Evolutionary conservation across 2,888 invertebrate species (phyloP), one percentile per base, ranked within the genome.

Genomic region (Chorisops tibialis): DNA sequence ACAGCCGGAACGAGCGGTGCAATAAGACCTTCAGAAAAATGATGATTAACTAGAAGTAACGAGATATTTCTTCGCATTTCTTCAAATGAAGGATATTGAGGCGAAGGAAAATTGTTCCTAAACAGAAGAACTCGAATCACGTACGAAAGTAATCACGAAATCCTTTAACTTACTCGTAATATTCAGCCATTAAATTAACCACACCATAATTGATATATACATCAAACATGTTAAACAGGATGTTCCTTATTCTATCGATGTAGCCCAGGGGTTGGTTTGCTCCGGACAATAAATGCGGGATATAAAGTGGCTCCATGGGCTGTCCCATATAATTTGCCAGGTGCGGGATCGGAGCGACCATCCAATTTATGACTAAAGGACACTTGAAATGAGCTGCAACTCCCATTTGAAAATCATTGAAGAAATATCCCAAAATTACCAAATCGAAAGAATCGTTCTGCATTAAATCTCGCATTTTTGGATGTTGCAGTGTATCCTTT

Each of bases 1-100:
- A 75, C 0, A 1, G 69, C 73, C 0, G 77, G 79, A 0, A 77
- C 73, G 66, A 71, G 67, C 2, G 78, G 75, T 22, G 72, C 67
- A 1, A 78, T 68, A 1, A 70, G 71, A 1, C 75, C 75, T 37
- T 77, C 72, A 37, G 72, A 72, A 30, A 76, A 73, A 50, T 78
- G 78, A 38, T 74, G 71, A 49, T 75, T 76, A 35, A 68, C 68
- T 39, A 78, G 70, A 0, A 73, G 64, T 21, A 78, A 30, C 0
- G 78, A 76, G 0, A 77, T 68, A 49, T 75, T 78, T 52, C 70
- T 71, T 0, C 70, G 69, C 64, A 73, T 66, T 1, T 62, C 59
- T 19, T 67, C 67, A 22, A 72, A 72, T 5, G 67, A 58, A 2
- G 74, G 72, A 64, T 74, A 75, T 1, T 48, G 61, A 0, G 67